Base-by-base conservation (phyloP, 2,888 invertebrate genomes). In the Volucella zonaria region DNA sequence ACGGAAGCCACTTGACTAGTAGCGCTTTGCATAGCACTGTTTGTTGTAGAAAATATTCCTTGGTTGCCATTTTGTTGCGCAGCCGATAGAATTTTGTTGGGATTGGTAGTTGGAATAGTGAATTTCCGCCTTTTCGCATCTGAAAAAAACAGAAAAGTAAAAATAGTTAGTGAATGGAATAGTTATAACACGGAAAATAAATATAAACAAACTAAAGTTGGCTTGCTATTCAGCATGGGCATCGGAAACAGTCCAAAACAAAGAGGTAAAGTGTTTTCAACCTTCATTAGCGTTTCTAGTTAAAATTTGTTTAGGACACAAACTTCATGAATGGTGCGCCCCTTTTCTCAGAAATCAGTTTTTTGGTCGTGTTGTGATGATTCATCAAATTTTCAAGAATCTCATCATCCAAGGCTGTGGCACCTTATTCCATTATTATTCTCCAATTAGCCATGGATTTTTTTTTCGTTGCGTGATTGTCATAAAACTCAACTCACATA, bases 121-220 rank as follows among this genome's bases (percentile, higher is more conserved):
- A 88, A 83, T 83, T 89, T 89, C 47, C 89, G 88, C 52, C 89
- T 88, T 83, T 89, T 89, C 43, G 82, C 87, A 87, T 89, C 89
- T 89, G 81, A 15, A 88, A 87, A 52, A 9, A 77, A n/a, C 58
- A 54, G 73, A 15, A 56, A 11, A 40, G 56, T 58, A 54, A 3
- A 58, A 49, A 49, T 0, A 31, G 4, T 31, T 31, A 31, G 31
- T 6, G 6, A 31, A 31, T 31, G 6, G 31, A 31, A 31, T 6
- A 31, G 6, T 31, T 6, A 31, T 31, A 6, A 31, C 6, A 31
- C 31, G 23, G 23, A 31, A 31, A 31, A 31, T 31, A 31, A 31
- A 31, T 31, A 31, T 31, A 31, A 31, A 31, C 0, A 31, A 23
- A 23, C 3, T 23, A 23, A 23, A 23, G 18, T 23, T 23, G 18